Conservation (phyloP, 1,140 invertebrate species). For the Pogonomyrmex barbatus region DNA sequence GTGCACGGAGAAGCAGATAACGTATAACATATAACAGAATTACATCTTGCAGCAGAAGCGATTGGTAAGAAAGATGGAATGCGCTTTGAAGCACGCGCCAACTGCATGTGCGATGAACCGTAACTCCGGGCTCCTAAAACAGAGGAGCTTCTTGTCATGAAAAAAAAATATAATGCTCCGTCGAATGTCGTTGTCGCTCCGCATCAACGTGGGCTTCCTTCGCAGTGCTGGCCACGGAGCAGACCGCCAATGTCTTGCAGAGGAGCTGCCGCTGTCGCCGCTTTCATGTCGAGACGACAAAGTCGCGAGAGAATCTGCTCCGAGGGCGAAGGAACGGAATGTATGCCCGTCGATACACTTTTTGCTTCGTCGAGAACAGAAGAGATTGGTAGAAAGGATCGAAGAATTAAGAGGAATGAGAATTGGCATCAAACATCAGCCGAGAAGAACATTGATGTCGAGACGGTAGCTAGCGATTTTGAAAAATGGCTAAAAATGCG, state of each 20-base stretch:
- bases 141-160: slow-evolving; percentile 9
- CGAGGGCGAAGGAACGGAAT: slow-evolving; percentile 32
- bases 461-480: slow-evolving; percentile 77
- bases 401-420: slow-evolving; percentile 18
- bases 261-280: slow-evolving; percentile 69
- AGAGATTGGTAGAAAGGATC: slow-evolving; percentile 50
- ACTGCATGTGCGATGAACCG: neutral
- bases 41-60: neutral
- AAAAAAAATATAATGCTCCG: slow-evolving; percentile 28
- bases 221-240: slow-evolving; percentile 66
- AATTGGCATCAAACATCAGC: slow-evolving; percentile 2
- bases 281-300: slow-evolving; percentile 75
- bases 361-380: slow-evolving; percentile 9
- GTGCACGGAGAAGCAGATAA: neutral
- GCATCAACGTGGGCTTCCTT: slow-evolving; percentile 67
- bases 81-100: neutral
- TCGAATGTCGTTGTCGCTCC: slow-evolving; percentile 72
- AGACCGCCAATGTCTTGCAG: slow-evolving; percentile 81
- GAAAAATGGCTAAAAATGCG: slow-evolving; percentile 83
- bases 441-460: slow-evolving; percentile 65
- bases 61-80: slow-evolving; percentile 24
- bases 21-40: neutral
- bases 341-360: slow-evolving; percentile 24
- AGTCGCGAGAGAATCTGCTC: slow-evolving; percentile 13
- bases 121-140: neutral